Evolutionary conservation across 2,113 vertebrate species (phyloP).

Genomic region (Odocoileus hemionus): DNA sequence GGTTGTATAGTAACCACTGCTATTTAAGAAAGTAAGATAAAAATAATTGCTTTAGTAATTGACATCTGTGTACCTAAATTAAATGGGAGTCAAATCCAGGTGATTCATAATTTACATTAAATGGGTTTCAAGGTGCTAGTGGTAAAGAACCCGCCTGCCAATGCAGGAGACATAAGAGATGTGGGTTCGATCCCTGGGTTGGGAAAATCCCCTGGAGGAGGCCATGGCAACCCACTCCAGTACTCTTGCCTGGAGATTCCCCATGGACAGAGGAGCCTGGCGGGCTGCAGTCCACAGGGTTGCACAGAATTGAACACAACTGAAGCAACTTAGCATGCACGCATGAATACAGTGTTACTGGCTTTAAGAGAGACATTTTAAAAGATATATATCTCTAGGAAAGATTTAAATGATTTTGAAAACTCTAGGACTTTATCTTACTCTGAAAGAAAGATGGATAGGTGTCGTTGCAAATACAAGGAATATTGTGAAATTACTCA

Average conservation of each 20-base stretch:
- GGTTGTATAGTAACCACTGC: background rate
- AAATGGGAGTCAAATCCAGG: background rate
- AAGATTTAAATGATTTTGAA: background rate
- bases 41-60: constrained; percentile 6
- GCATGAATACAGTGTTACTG: background rate
- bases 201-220: background rate
- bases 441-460: background rate
- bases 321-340: background rate
- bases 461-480: background rate
- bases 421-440: background rate
- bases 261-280: background rate
- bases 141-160: background rate
- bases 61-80: background rate
- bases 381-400: background rate
- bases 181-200: background rate
- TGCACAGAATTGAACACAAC: background rate
- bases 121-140: background rate
- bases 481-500: background rate
- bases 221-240: background rate
- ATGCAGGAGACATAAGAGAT: background rate
- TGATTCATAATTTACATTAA: background rate
- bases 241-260: background rate
- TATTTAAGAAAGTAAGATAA: background rate
- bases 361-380: background rate
- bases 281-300: background rate